Conservation (phyloP, 2,113 vertebrate genomes). For the Plectropomus leopardus region DNA sequence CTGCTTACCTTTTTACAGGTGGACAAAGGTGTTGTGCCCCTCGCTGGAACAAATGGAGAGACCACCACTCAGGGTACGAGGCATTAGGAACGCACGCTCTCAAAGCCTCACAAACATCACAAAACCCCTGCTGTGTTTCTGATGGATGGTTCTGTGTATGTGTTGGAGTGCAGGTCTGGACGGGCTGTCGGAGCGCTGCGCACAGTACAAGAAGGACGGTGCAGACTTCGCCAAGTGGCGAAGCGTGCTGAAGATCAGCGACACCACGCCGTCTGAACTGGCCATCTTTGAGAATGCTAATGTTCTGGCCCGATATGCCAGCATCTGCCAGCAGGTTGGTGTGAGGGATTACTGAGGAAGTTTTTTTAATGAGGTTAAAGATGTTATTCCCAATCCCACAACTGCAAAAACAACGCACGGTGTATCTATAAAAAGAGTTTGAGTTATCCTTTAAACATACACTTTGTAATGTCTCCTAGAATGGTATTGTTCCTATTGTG, state of each 20-base stretch:
- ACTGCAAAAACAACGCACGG: too few species aligned
- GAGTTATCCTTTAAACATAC: not conserved
- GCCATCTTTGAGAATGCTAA: constrained; percentile 97
- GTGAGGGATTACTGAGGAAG: too few species aligned
- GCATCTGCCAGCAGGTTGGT: constrained; percentile 98
- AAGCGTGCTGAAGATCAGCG: constrained; percentile 94
- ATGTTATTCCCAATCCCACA: not conserved
- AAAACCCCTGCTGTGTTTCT: not conserved
- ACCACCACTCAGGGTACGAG: constrained; percentile 96
- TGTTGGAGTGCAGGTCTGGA: constrained; percentile 88
- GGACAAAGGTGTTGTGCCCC: constrained; percentile 96
- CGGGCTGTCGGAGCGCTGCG: constrained; percentile 95
- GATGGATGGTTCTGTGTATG: not conserved
- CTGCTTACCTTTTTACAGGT: constrained; percentile 83
- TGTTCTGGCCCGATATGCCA: constrained; percentile 96
- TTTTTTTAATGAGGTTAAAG: not conserved
- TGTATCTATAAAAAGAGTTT: too few species aligned
- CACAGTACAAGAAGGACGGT: constrained; percentile 98
- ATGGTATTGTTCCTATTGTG: constrained; percentile 98
- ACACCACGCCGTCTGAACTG: constrained; percentile 92
- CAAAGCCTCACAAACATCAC: not conserved
- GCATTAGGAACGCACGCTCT: not conserved
- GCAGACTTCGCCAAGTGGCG: constrained; percentile 99
- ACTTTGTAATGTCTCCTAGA: constrained; percentile 80
- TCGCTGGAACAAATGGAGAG: constrained; percentile 96